phyloP scores from a whole-genome alignment of 2,888 invertebrate species.

The Tyria jacobaeae region DNA sequence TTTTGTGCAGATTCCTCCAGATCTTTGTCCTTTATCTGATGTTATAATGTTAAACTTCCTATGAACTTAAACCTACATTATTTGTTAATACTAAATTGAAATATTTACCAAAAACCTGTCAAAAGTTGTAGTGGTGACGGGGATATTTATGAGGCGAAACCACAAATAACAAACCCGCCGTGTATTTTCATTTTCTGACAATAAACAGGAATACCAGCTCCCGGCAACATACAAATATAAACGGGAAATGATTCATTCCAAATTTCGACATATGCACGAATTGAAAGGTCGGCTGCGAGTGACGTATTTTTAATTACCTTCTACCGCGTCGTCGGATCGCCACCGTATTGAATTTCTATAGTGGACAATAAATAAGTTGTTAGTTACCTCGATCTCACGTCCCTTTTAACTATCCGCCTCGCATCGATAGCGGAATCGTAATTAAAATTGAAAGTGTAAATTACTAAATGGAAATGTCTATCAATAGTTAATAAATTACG shows the following conservation, averaged over 20 bases:
- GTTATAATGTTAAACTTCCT: too few relatives aligned
- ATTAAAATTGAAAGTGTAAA: conserved; percentile 55
- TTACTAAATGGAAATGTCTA: conserved; percentile 31
- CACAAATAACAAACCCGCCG: conserved; percentile 43
- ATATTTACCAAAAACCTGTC: conserved; percentile 5
- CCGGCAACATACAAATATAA: conserved; percentile 73
- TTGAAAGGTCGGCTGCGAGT: conserved; percentile 83
- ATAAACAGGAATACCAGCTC: conserved; percentile 35
- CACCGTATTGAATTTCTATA: conserved; percentile 80
- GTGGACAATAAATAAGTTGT: conserved; percentile 78
- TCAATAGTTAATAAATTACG: conserved; percentile 14
- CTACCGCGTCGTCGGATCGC: conserved; percentile 75
- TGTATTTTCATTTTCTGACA: conserved; percentile 45
- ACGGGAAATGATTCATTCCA: conserved; percentile 82
- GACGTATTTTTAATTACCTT: conserved; percentile 86
- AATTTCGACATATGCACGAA: conserved; percentile 84
- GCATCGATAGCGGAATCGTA: conserved; percentile 52
- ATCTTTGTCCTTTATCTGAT: too few relatives aligned
- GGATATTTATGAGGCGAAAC: conserved; percentile 36
- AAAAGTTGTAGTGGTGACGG: conserved; percentile 20
- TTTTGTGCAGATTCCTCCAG: too few relatives aligned
- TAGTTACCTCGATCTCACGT: conserved; percentile 55
- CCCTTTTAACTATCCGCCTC: conserved; percentile 56
- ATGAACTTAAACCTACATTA: too few relatives aligned
- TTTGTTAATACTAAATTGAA: neutral